These are phyloP conservation scores for Tragopan temminckii DNA, from an alignment of 2,797 vertebrate genomes.

Conservation along the genomic window DNA sequence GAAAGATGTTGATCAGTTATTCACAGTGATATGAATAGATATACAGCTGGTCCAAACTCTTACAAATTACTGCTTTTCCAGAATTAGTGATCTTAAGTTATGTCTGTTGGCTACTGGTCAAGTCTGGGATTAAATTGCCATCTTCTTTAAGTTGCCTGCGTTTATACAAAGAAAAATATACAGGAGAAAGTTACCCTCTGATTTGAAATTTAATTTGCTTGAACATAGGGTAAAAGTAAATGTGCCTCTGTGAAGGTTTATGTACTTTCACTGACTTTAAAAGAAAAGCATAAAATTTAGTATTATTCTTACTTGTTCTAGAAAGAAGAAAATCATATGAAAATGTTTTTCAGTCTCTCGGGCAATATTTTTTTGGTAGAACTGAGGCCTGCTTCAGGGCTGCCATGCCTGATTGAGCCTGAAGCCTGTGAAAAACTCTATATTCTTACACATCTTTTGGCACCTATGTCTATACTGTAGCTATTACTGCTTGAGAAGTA, in stretches of 20 bases:
- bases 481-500: slow-evolving; percentile 18
- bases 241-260: slow-evolving; percentile 3
- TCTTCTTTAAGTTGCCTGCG: neutral
- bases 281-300: slow-evolving; percentile 46
- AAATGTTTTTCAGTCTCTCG: slow-evolving; percentile 34
- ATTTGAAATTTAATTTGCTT: slow-evolving; percentile 43
- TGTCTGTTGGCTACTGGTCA: slow-evolving; percentile 4
- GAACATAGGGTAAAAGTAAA: slow-evolving; percentile 23
- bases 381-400: neutral
- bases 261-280: slow-evolving; percentile 3
- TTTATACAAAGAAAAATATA: slow-evolving; percentile 44
- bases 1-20: neutral
- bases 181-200: neutral
- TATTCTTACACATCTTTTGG: neutral
- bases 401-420: neutral
- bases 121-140: slow-evolving; percentile 16
- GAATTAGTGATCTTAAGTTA: neutral
- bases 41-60: neutral
- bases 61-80: neutral
- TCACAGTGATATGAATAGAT: neutral
- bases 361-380: slow-evolving; percentile 55
- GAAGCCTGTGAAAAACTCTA: neutral
- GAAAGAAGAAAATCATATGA: slow-evolving; percentile 28
- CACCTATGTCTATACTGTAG: slow-evolving; percentile 5
- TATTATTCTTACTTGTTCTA: slow-evolving; percentile 31